A percentile compares a stretch with the other conserved stretches of the same genome.
Evolutionary conservation across 2,113 vertebrate species (phyloP).

Genomic region (Acanthisitta chloris): DNA sequence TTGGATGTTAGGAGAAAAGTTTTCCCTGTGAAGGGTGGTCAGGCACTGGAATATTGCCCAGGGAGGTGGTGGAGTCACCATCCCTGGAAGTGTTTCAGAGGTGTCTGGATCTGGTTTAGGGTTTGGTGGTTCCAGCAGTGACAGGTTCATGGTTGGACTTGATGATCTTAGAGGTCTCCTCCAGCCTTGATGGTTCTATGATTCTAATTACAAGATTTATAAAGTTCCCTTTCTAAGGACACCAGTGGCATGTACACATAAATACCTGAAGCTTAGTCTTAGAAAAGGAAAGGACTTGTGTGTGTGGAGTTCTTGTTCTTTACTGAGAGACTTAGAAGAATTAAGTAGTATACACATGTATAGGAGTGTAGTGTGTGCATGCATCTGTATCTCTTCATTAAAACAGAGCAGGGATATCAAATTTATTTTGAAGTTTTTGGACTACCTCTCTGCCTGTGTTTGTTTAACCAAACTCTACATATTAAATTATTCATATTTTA

Average conservation of each 20-base stretch:
- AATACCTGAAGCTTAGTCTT: background rate
- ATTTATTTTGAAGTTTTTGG: background rate
- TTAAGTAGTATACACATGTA: background rate
- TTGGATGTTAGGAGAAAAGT: too few relatives aligned
- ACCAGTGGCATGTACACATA: accelerated
- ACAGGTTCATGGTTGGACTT: too few relatives aligned
- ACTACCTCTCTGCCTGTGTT: background rate
- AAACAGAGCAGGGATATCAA: background rate
- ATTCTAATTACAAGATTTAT: background rate
- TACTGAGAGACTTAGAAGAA: background rate
- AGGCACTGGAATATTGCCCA: too few relatives aligned
- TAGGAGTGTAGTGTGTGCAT: background rate
- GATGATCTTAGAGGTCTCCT: too few relatives aligned
- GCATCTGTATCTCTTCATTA: background rate
- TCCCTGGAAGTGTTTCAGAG: too few relatives aligned
- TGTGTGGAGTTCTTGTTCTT: background rate
- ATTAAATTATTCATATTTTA: slow-evolving; percentile 43
- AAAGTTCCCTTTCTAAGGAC: background rate
- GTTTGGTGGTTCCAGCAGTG: too few relatives aligned
- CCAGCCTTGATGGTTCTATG: too few relatives aligned
- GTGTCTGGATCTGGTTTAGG: too few relatives aligned
- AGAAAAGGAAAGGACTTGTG: background rate
- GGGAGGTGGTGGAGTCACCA: too few relatives aligned
- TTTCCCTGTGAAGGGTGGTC: too few relatives aligned
- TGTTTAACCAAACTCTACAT: background rate